Base-by-base conservation (phyloP, 2,888 invertebrate genomes). In the Lypha dubia region DNA sequence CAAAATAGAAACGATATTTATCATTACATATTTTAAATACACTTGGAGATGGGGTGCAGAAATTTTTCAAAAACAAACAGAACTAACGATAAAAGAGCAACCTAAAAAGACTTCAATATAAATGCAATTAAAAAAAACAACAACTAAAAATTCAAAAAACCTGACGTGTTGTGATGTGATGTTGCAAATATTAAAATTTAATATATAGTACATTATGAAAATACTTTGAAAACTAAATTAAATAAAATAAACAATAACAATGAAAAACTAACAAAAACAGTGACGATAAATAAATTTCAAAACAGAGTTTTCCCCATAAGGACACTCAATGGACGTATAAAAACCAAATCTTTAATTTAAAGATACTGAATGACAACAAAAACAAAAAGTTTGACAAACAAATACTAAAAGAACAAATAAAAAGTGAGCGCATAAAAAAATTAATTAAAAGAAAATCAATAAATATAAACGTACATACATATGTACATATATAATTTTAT, bases 11-110 rank as follows among this genome's bases (percentile, higher is more conserved):
- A 67, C 38, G 51, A 58, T 20, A 73, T 58, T 49, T 62, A 71
- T 60, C 71, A 73, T 24, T 38, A 51, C 83, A 77, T 67, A 68
- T 62, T 83, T 46, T 24, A 68, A 76, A 73, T 49, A 73, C 60
- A 83, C 89, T 91, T 90, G 91, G 91, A 91, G 91, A 88, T 90
- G 92, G 91, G 92, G 91, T 89, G 90, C 89, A 90, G 84, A 65
- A 86, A 79, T 51, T 46, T 63, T 49, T 71, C 24, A 80, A 44
- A 77, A 81, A 86, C 62, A 46, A 44, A 70, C 70, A 49, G 76
- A 67, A 17, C n/a, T 53, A 76, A 73, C 17, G 22, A 44, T 80
- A 77, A 82, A 83, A 80, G 86, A 74, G 62, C 28, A 28, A 28
- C 28, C 28, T 5, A 86, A 86, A 73, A 87, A 86, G 67, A 81